phyloP scores from a whole-genome alignment of 2,113 vertebrate genomes.

The Oncorhynchus kisutch region DNA sequence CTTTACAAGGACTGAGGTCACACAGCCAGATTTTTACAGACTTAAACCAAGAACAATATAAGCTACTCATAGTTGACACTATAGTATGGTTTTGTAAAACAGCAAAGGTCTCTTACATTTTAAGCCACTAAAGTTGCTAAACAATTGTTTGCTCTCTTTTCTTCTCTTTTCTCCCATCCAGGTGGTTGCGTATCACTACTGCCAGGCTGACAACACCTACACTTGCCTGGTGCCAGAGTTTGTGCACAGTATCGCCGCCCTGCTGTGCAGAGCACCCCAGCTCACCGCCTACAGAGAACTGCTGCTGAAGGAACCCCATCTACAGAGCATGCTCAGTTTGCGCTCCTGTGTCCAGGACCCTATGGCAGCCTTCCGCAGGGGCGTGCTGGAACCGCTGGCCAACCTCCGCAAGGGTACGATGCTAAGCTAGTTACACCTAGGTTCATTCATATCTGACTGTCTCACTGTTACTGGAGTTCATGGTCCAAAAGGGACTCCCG shows the following conservation, averaged over 20 bases:
- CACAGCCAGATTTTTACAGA: slow-evolving; percentile 1
- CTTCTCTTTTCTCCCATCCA: slow-evolving; percentile 45
- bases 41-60: not conserved
- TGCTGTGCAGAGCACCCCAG: slow-evolving; percentile 89
- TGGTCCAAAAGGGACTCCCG: not conserved
- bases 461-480: no score
- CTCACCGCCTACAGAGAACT: slow-evolving; percentile 87
- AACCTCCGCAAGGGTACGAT: slow-evolving; percentile 84
- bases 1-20: not conserved
- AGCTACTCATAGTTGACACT: not conserved
- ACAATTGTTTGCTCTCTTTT: not conserved
- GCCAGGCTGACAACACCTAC: slow-evolving; percentile 97
- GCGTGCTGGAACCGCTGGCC: slow-evolving; percentile 87
- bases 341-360: slow-evolving; percentile 96
- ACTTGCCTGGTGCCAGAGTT: slow-evolving; percentile 96
- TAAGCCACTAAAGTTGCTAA: not conserved
- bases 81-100: not conserved
- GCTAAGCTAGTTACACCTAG: not conserved
- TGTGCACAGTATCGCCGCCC: slow-evolving; percentile 90
- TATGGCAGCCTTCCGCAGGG: slow-evolving; percentile 85
- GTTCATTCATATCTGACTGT: not conserved
- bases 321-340: slow-evolving; percentile 94
- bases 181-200: slow-evolving; percentile 98
- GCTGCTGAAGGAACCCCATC: slow-evolving; percentile 84
- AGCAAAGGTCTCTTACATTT: not conserved